Evolutionary conservation across 37 sponge, comb jelly and placozoan genomes (phyloP), one percentile per base, ranked within the genome.

Genomic region (Diacarnus erythraeanus): DNA sequence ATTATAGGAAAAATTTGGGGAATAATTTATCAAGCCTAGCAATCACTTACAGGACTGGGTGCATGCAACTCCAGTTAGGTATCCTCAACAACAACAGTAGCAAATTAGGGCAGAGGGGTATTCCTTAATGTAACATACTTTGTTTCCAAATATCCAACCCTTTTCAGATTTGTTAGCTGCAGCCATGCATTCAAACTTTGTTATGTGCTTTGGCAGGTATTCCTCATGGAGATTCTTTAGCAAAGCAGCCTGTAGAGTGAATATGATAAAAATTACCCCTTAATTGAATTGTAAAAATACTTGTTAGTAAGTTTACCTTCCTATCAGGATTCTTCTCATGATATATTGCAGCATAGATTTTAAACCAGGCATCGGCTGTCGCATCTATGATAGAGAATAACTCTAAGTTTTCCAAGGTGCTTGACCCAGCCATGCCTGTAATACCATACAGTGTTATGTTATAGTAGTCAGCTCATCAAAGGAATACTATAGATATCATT

Each of bases 371-470:
- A 36, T 85, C 86, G 51, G 73, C 61, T 33, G 80, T 47, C 25
- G 81, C 64, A 59, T 85, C 86, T 12, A 77, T 86, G 20, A 77
- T 71, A 23, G 74, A 42, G 41, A 59, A 85, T 1, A 80, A 31
- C 41, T 83, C 80, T 1, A 77, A 70, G 26, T 77, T 80, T 39
- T 77, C 74, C 38, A 72, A 29, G 57, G 64, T 64, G 63, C 57
- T 85, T 20, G 65, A 1, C 18, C 80, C 87, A 78, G 81, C 77
- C 34, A 84, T 37, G 41, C 90, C 90, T 80, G 59, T 15, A 30
- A 23, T n/a, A n/a, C n/a, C n/a, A n/a, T n/a, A n/a, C n/a, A n/a
- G n/a, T n/a, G n/a, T n/a, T n/a, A n/a, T n/a, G n/a, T n/a, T n/a
- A n/a, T n/a, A n/a, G n/a, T n/a, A n/a, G n/a, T n/a, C n/a, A n/a